Percentiles rank a stretch among this genome's conserved stretches.
phyloP scores from a whole-genome alignment of 2,888 invertebrate species.

The Chloromyia formosa region DNA sequence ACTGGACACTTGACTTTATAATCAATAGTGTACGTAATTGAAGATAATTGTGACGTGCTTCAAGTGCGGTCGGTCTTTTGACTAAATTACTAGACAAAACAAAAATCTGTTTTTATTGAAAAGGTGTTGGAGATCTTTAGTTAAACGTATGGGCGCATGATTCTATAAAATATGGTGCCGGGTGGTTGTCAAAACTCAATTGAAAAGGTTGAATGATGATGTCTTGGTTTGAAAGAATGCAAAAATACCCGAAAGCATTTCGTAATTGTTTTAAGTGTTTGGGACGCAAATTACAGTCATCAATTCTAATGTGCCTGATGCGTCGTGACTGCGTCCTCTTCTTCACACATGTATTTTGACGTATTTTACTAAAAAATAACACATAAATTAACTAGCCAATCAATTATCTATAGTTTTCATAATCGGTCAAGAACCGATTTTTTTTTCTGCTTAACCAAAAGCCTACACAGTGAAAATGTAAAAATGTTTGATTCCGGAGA shows the following conservation, averaged over 20 bases:
- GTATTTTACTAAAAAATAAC: not conserved
- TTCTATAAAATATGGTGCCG: too few species aligned
- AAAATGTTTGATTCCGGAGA: not conserved
- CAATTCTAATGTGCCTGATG: too few species aligned
- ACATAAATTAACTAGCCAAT: not conserved
- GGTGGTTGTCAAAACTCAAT: too few species aligned
- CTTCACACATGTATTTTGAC: too few species aligned
- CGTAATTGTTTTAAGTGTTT: too few species aligned
- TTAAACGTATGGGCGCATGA: too few species aligned
- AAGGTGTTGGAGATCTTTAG: too few species aligned
- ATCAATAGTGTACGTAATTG: constrained; percentile 8
- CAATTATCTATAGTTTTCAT: not conserved
- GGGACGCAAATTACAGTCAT: too few species aligned
- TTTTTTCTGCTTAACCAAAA: not conserved
- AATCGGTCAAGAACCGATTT: not conserved
- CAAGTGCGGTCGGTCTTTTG: not conserved
- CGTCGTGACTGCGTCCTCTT: too few species aligned
- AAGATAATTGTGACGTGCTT: constrained; percentile 11
- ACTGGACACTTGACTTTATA: constrained; percentile 15
- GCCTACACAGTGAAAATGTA: not conserved
- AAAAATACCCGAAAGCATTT: too few species aligned
- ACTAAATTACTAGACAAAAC: constrained; percentile 7
- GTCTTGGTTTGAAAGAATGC: too few species aligned
- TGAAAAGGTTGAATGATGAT: too few species aligned
- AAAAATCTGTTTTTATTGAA: not conserved